Evolutionary conservation across 2,113 vertebrate species (phyloP), one percentile per base, ranked within the genome.

Genomic region (Rhinogobius similis): DNA sequence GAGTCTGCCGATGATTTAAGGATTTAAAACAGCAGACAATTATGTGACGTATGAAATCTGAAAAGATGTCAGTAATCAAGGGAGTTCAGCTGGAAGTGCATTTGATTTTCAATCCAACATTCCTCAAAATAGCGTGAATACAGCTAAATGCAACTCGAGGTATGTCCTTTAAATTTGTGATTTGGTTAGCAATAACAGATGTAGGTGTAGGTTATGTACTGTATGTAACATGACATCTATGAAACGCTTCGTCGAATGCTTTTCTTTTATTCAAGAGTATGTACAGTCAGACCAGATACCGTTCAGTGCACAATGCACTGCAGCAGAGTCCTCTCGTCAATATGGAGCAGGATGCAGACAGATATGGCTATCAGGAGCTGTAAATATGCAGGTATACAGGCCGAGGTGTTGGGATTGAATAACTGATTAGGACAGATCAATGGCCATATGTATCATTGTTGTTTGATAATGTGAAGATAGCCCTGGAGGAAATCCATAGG

Each of bases 391-490:
- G 23, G 67, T 73, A 69, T 67, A 65, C 52, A 67, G 66, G 32
- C 20, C 27, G 52, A 39, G 41, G 75, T 65, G 9, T 65, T 63
- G 3, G 61, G 39, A 62, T 13, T 79, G 67, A 86, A 82, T 83
- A 79, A 83, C 50, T 78, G 75, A 90, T 85, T 36, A 79, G 70
- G 70, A 73, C 44, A 4, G 70, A 43, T 89, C 83, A 4, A 87
- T 88, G 29, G 63, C 48, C 59, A 81, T 77, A 82, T 73, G 74
- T 83, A 79, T 85, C 69, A 70, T 24, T 82, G 72, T 70, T 82
- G 72, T 82, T 85, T 87, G 64, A 85, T 85, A 78, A 83, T 75
- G 65, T 75, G 62, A 77, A 76, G 73, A 72, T 74, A 65, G 72
- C 75, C 73, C 23, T 32, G 10, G 59, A 85, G 72, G 77, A 85